These are phyloP conservation scores for Theonella swinhoei DNA, from an alignment of 37 sponge, comb jelly and placozoan genomes.

Conservation along the genomic window DNA sequence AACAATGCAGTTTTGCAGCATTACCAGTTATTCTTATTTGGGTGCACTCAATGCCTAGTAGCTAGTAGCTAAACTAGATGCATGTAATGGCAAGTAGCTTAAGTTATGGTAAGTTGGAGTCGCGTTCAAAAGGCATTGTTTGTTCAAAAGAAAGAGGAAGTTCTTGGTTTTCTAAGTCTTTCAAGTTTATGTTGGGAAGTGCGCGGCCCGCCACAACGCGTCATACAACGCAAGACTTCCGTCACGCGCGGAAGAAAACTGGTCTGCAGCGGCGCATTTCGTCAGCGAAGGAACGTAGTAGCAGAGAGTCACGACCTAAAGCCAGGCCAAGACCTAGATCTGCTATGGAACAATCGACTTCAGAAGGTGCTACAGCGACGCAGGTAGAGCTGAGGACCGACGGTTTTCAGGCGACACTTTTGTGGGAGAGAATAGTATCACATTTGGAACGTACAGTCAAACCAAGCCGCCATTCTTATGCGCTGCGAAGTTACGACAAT, in stretches of 20 bases:
- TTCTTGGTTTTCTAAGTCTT: neutral
- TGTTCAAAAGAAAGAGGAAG: neutral
- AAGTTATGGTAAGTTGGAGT: neutral
- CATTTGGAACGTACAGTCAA: conserved; percentile 37
- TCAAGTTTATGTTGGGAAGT: neutral
- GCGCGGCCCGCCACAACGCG: no score
- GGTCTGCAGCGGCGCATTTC: no score
- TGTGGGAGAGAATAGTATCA: conserved; percentile 48
- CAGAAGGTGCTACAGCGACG: neutral
- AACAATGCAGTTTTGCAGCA: no score
- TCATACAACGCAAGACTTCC: no score
- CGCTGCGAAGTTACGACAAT: conserved; percentile 12
- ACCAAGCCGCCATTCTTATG: conserved; percentile 10
- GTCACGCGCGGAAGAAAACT: no score
- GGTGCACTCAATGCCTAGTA: no score
- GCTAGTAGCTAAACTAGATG: neutral
- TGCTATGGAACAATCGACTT: neutral
- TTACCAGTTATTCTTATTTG: no score
- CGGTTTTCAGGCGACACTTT: conserved; percentile 21
- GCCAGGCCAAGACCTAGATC: neutral
- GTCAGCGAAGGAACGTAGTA: no score
- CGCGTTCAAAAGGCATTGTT: neutral
- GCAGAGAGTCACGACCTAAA: no score
- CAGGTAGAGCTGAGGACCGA: neutral
- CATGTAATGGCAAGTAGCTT: neutral